phyloP scores from a whole-genome alignment of 2,113 vertebrate genomes.

The Ovibos moschatus region DNA sequence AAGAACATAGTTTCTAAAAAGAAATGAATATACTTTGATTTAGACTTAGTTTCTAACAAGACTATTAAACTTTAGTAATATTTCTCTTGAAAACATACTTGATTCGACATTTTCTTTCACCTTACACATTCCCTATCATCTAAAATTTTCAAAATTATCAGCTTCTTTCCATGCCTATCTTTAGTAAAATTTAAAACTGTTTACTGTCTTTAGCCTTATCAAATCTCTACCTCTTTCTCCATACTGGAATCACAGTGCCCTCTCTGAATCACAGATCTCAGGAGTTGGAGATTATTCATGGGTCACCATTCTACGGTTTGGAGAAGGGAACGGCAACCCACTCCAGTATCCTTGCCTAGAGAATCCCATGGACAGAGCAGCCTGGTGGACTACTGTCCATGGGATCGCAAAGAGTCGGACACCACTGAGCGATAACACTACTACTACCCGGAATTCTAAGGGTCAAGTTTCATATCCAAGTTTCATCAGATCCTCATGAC shows the following conservation, averaged over 20 bases:
- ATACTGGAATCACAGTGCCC: background rate
- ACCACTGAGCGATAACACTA: background rate
- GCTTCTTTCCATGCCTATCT: background rate
- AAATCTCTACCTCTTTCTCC: background rate
- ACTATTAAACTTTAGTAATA: background rate
- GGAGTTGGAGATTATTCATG: background rate
- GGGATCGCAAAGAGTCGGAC: background rate
- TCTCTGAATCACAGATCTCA: background rate
- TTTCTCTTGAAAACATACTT: background rate
- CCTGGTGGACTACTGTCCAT: background rate
- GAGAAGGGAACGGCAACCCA: background rate
- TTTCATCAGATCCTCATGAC: background rate
- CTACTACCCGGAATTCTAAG: background rate
- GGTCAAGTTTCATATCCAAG: background rate
- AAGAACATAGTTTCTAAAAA: background rate
- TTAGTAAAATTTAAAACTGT: background rate
- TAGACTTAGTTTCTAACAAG: background rate
- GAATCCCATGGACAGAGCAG: background rate
- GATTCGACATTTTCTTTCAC: background rate
- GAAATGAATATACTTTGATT: background rate
- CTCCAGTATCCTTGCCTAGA: background rate
- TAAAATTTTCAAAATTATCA: background rate
- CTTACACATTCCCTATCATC: background rate
- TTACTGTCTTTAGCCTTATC: background rate
- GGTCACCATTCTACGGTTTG: background rate